Percentiles rank a stretch among this genome's conserved stretches.
phyloP scores from a whole-genome alignment of 2,888 invertebrate species.

The Blera fallax region DNA sequence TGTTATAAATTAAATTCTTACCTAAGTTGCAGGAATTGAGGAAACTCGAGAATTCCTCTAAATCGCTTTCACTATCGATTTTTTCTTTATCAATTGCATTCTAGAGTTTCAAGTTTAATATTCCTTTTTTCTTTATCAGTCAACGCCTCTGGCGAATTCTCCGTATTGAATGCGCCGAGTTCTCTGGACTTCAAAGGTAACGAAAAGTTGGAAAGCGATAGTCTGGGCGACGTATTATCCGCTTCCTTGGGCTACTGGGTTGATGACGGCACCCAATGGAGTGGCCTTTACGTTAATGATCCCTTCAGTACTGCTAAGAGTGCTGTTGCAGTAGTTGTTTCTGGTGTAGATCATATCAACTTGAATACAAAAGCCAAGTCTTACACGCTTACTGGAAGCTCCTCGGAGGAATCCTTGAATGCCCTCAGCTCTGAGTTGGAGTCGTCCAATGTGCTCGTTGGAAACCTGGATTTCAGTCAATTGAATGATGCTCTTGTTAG shows the following conservation, averaged over 20 bases:
- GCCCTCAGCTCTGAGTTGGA: conserved; percentile 85
- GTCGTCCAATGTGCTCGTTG: conserved; percentile 84
- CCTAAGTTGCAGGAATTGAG: conserved; percentile 36
- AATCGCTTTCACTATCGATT: conserved; percentile 43
- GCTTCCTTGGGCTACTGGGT: conserved; percentile 88
- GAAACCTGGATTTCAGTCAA: conserved; percentile 86
- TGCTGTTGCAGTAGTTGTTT: conserved; percentile 86
- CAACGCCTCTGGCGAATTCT: conserved; percentile 83
- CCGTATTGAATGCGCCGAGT: conserved; percentile 86
- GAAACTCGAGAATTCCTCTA: conserved; percentile 26
- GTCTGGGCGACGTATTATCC: conserved; percentile 87
- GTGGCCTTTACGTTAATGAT: conserved; percentile 86
- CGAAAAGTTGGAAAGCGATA: conserved; percentile 84
- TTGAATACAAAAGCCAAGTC: conserved; percentile 76
- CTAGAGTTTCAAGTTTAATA: neutral
- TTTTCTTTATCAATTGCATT: conserved; percentile 29
- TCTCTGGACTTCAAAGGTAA: conserved; percentile 87
- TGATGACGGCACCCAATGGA: conserved; percentile 88
- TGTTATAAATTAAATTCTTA: conserved; percentile 13
- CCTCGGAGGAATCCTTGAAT: conserved; percentile 79
- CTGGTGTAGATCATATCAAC: conserved; percentile 84
- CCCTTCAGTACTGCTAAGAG: conserved; percentile 90
- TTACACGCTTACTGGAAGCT: conserved; percentile 76
- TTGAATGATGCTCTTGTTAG: conserved; percentile 83
- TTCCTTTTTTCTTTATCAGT: conserved; percentile 73